Conservation (phyloP, 2,797 vertebrate species). For the Gobio occitaniae region DNA sequence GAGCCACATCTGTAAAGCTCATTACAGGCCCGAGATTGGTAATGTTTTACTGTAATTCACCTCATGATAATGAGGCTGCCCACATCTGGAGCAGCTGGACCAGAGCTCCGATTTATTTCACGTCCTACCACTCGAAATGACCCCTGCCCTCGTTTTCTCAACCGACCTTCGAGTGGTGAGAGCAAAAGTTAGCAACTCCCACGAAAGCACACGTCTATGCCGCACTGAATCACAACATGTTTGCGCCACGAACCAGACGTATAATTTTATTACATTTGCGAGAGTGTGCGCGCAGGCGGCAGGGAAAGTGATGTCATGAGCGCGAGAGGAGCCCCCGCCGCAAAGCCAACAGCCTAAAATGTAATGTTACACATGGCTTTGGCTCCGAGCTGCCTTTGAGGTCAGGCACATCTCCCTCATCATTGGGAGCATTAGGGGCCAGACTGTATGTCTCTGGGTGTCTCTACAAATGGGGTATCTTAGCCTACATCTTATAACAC, state of each 20-base stretch:
- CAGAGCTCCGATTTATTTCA: constrained; percentile 54
- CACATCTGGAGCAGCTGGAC: constrained; percentile 45
- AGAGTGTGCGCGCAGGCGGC: constrained; percentile 41
- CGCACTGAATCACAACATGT: constrained; percentile 54
- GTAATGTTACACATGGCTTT: constrained; percentile 48
- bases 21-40: constrained; percentile 57
- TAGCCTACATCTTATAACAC: constrained; percentile 58
- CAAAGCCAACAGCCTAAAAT: constrained; percentile 49
- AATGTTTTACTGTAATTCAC: constrained; percentile 64
- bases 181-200: background rate
- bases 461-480: constrained; percentile 59
- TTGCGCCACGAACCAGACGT: constrained; percentile 63
- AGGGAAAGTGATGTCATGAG: constrained; percentile 65
- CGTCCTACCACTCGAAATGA: constrained; percentile 53
- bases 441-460: constrained; percentile 65
- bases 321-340: constrained; percentile 55
- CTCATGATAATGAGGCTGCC: constrained; percentile 62
- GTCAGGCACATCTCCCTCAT: constrained; percentile 61
- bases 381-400: constrained; percentile 47
- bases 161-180: constrained; percentile 24
- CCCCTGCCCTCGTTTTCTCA: constrained; percentile 50
- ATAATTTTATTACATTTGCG: constrained; percentile 62
- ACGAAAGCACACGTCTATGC: constrained; percentile 13
- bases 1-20: constrained; percentile 59
- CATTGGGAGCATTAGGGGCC: constrained; percentile 58